phyloP scores from a whole-genome alignment of 2,888 invertebrate species.

The Linyphia triangularis region DNA sequence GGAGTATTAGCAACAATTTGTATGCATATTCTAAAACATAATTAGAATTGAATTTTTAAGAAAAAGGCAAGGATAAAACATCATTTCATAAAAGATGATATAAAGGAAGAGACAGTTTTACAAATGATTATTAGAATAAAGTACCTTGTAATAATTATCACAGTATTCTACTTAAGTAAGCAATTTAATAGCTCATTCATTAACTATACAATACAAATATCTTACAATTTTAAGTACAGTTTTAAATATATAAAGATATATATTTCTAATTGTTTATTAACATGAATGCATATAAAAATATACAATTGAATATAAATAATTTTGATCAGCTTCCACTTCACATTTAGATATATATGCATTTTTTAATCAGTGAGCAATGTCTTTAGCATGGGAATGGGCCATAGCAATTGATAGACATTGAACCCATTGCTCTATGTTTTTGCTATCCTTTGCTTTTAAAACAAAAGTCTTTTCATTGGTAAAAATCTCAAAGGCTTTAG shows the following conservation, averaged over 20 bases:
- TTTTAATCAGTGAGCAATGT: constrained; percentile 29
- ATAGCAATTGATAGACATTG: constrained; percentile 96
- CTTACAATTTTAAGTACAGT: neutral
- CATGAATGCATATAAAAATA: neutral
- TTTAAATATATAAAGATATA: neutral
- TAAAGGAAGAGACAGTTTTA: neutral
- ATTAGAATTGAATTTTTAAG: too few species aligned
- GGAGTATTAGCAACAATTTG: too few species aligned
- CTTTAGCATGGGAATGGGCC: constrained; percentile 88
- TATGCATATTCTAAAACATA: too few species aligned
- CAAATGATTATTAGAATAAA: neutral
- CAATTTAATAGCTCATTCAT: neutral
- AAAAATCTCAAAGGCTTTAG: constrained; percentile 97
- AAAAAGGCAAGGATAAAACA: too few species aligned
- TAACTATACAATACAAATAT: neutral
- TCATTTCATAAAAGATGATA: too few species aligned
- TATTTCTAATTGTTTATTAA: neutral
- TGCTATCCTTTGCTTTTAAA: constrained; percentile 95
- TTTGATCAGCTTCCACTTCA: neutral
- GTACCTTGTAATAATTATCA: neutral
- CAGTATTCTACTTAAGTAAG: neutral
- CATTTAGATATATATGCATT: neutral
- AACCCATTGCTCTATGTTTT: constrained; percentile 97
- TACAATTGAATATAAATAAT: neutral
- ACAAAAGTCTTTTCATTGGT: constrained; percentile 93